Base-by-base conservation (phyloP, 2,888 invertebrate species). In the Panopea generosa region DNA sequence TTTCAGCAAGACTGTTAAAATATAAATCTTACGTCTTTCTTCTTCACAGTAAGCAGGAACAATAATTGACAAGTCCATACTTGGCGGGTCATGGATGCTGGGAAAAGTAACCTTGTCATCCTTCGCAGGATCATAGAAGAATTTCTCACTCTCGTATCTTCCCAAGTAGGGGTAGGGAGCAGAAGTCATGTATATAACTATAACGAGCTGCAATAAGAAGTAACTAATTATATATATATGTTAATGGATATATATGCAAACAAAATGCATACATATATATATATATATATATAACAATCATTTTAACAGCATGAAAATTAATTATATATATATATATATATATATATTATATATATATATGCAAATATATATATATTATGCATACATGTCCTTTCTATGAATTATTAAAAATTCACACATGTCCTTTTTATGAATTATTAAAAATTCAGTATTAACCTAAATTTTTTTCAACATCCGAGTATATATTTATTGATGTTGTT, bases 31-130 rank as follows among this genome's bases (percentile, higher is more conserved):
- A 98, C 98, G 94, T 94, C 99, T 94, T 79, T 95, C 93, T 93
- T 98, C 96, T 94, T 99, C 99, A 94, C 99, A 97, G 92, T 97
- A 99, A 7, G 99, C 99, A 60, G 99, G 99, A 76, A 99, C 95
- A 84, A 99, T 95, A 3, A 99, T 96, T 93, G 97, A 97, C 65
- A 99, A 94, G 91, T 96, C 95, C 40, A 97, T 89, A 78, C 94
- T 94, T 63, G 95, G 94, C 27, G 94, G 91, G 77, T 97, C 96
- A 69, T 94, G 93, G 60, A 98, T 93, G 57, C 94, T 95, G 11
- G 98, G 97, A 91, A 98, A 98, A 82, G 93, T 92, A 61, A 93
- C 86, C 84, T 93, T 93, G 18, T 81, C 72, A 24, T 83, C 75
- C 55, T 86, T 94, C 67, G 91, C 91, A 0, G 95, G 94, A 93